Base-by-base conservation (phyloP, 2,797 vertebrate species). In the Nasua narica region DNA sequence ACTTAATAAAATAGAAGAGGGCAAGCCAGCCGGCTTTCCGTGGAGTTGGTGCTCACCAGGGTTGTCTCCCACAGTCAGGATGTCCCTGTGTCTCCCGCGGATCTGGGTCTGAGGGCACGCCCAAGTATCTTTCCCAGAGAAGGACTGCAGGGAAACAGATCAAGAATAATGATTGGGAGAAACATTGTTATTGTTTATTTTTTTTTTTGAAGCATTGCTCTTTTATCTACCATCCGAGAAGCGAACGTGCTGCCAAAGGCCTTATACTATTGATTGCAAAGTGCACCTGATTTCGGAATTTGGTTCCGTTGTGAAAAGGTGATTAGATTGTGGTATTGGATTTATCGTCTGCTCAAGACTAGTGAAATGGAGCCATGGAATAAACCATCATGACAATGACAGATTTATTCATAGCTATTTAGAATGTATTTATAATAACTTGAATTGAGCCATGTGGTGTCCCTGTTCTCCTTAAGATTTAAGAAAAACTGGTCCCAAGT, bases 1-100 rank as follows among this genome's bases (percentile, higher is more conserved):
- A 60, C 95, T 91, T 95, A 92, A 97, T 98, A 97, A 97, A 97
- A 97, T 13, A 77, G 89, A 91, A 27, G 82, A 50, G 6, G 62
- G 37, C 69, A 87, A 62, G 56, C 60, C 32, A 35, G 65, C 14
- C 15, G 35, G 54, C 74, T 78, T 48, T 46, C 10, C 3, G 46
- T 5, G 2, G 32, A 43, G 5, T 5, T 21, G 13, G 40, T 5
- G 23, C 25, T 37, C 27, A 1, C 32, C 32, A 11, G 3, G 14
- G 14, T 67, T 35, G 18, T 12, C 1, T 25, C 58, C 54, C 3
- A 21, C 8, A 35, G 1, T 40, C 32, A 78, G 82, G 2, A 8
- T 0, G 18, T 40, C 15, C 35, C 60, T 23, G 27, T 2, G 74
- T 15, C 77, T 56, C 72, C 27, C 0, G 1, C 14, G 14, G n/a